Evolutionary conservation across 2,888 invertebrate genomes (phyloP).

Genomic region (Drosophila anceps): DNA sequence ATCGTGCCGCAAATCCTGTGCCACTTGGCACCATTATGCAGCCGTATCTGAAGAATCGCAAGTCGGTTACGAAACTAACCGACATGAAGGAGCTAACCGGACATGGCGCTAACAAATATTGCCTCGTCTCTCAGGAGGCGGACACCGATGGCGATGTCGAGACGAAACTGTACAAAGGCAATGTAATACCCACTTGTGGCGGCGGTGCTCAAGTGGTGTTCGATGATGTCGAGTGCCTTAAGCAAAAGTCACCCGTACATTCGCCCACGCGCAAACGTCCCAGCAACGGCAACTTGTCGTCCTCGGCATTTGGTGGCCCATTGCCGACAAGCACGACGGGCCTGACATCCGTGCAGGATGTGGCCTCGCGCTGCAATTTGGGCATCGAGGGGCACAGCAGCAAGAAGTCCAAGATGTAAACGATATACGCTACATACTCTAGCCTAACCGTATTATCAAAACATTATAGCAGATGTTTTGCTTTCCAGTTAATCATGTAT

Average conservation of each 20-base stretch:
- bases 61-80: slow-evolving; percentile 93
- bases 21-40: slow-evolving; percentile 96
- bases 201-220: slow-evolving; percentile 98
- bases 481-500: slow-evolving; percentile 40
- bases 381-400: slow-evolving; percentile 85
- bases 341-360: slow-evolving; percentile 73
- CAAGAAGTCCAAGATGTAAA: slow-evolving; percentile 84
- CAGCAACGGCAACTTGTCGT: slow-evolving; percentile 72
- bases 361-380: slow-evolving; percentile 84
- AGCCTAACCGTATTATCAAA: neutral
- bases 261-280: slow-evolving; percentile 85
- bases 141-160: slow-evolving; percentile 97
- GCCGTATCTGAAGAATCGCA: slow-evolving; percentile 92
- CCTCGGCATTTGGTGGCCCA: slow-evolving; percentile 62
- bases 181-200: slow-evolving; percentile 96
- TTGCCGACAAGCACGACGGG: slow-evolving; percentile 68
- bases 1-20: slow-evolving; percentile 92
- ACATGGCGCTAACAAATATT: slow-evolving; percentile 92
- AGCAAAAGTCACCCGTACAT: slow-evolving; percentile 91
- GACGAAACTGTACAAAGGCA: slow-evolving; percentile 96
- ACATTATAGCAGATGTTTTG: slow-evolving; percentile 19
- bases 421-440: slow-evolving; percentile 4
- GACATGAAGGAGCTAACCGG: slow-evolving; percentile 91
- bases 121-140: slow-evolving; percentile 95
- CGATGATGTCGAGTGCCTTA: slow-evolving; percentile 96